Evolutionary conservation across 1,140 invertebrate genomes (phyloP), one percentile per base, ranked within the genome.

Genomic region (Tetraneura akinire): DNA sequence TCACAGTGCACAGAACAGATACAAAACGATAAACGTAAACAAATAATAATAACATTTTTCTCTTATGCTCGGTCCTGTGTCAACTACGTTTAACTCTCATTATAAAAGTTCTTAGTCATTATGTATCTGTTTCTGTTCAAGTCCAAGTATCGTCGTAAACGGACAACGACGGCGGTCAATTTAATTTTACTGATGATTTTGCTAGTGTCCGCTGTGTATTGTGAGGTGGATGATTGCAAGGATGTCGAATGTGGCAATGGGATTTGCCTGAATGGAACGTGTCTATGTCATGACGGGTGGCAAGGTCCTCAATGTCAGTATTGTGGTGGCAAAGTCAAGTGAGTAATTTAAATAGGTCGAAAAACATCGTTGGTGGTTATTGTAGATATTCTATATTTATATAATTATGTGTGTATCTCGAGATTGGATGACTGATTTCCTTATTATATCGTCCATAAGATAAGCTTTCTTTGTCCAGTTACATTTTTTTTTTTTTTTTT

Each of bases 321-420:
- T 86, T 96, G 95, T 88, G 92, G 91, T 78, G 94, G 95, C 81
- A 95, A 96, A 91, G 91, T 96, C 84, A 94, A 92, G 95, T 96
- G 88, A 89, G 76, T 81, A 1, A 64, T 13, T n/a, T n/a, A n/a
- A n/a, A n/a, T n/a, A n/a, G n/a, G n/a, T n/a, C n/a, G n/a, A n/a
- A n/a, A n/a, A 16, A 0, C 3, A 3, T 1, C 23, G 10, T 42
- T 37, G 3, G 16, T 32, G 18, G 13, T 29, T 13, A 4, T 3
- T 29, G 29, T 16, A 57, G 32, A 37, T 8, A 37, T 37, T 37
- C 32, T 8, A 37, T 37, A 37, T 37, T n/a, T n/a, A n/a, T n/a
- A n/a, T n/a, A n/a, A n/a, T n/a, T n/a, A n/a, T n/a, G n/a, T n/a
- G n/a, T n/a, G n/a, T n/a, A n/a, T n/a, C n/a, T n/a, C n/a, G n/a